These are phyloP conservation scores for Nesogale talazaci DNA, from an alignment of 2,113 vertebrate genomes.

Conservation along the genomic window DNA sequence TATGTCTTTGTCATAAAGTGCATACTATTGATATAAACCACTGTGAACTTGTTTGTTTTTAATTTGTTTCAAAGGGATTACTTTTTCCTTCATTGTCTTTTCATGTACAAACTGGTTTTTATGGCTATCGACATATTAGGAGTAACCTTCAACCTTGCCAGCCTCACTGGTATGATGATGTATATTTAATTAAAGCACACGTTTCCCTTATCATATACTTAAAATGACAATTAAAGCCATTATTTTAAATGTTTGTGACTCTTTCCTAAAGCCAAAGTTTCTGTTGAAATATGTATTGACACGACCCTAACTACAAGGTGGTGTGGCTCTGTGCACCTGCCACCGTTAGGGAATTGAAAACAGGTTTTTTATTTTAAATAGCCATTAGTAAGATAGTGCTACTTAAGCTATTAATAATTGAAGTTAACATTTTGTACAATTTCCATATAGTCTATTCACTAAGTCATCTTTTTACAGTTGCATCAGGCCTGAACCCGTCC, in stretches of 20 bases:
- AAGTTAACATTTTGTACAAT: slow-evolving; percentile 82
- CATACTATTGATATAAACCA: slow-evolving; percentile 87
- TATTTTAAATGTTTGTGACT: slow-evolving; percentile 87
- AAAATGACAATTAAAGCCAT: slow-evolving; percentile 88
- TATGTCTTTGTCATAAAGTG: slow-evolving; percentile 80
- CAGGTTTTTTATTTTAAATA: slow-evolving; percentile 81
- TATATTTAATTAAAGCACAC: slow-evolving; percentile 88
- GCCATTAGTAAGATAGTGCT: slow-evolving; percentile 78
- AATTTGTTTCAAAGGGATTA: slow-evolving; percentile 88
- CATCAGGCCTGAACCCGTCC: slow-evolving; percentile 74
- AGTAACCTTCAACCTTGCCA: slow-evolving; percentile 81
- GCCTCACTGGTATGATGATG: slow-evolving; percentile 86
- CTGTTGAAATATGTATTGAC: slow-evolving; percentile 69
- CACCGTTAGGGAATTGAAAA: slow-evolving; percentile 73
- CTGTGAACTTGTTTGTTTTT: slow-evolving; percentile 87
- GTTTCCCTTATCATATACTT: slow-evolving; percentile 78
- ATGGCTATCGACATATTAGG: slow-evolving; percentile 82
- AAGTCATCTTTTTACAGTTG: slow-evolving; percentile 68
- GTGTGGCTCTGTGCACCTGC: slow-evolving; percentile 32
- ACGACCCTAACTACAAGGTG: not conserved
- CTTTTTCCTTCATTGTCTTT: slow-evolving; percentile 82
- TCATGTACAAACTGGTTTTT: slow-evolving; percentile 83
- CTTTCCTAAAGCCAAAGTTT: slow-evolving; percentile 87
- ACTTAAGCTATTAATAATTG: slow-evolving; percentile 69
- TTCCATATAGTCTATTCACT: slow-evolving; percentile 77